Evolutionary conservation across 1,140 invertebrate genomes (phyloP), one percentile per base, ranked within the genome.

Genomic region (Rhopalosiphum maidis): DNA sequence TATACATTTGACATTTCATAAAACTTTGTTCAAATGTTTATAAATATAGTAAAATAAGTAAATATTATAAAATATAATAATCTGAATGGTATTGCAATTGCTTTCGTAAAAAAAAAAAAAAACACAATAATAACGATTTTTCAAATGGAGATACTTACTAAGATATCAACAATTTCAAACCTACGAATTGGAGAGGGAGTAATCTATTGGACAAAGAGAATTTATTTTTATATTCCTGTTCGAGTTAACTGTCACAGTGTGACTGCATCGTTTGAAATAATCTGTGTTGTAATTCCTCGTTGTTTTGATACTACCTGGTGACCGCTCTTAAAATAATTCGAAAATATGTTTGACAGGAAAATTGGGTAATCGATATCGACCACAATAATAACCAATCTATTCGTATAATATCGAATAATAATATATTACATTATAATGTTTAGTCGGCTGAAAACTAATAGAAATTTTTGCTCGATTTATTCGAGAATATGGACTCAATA

Each of bases 341-440:
- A 77, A 77, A 77, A 77, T 77, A 35, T n/a, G 30, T 77, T n/a
- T 77, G 60, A 77, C 60, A 77, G 60, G 60, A 77, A 77, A 77
- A 77, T 77, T 77, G 60, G 60, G 60, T 77, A 77, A 77, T 77
- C n/a, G 18, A n/a, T 77, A n/a, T 77, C 11, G 60, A 77, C 60
- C 60, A 77, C 60, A 77, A 77, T 77, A 77, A 77, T 77, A 77
- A 77, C 60, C 30, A 77, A n/a, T 77, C 60, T 77, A 77, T 77
- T 77, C 30, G 60, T 77, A 77, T n/a, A 35, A 77, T 77, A 77
- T 77, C 60, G 60, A 77, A 77, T 35, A 77, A 77, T 77, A 77
- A 77, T 77, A 77, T 35, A 77, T 77, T 77, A 77, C 60, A 77
- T 77, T 77, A 77, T 35, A 77, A 77, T 77, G 60, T 77, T 77